These are phyloP conservation scores for Piaya cayana DNA, from an alignment of 2,113 vertebrate genomes.

Conservation along the genomic window DNA sequence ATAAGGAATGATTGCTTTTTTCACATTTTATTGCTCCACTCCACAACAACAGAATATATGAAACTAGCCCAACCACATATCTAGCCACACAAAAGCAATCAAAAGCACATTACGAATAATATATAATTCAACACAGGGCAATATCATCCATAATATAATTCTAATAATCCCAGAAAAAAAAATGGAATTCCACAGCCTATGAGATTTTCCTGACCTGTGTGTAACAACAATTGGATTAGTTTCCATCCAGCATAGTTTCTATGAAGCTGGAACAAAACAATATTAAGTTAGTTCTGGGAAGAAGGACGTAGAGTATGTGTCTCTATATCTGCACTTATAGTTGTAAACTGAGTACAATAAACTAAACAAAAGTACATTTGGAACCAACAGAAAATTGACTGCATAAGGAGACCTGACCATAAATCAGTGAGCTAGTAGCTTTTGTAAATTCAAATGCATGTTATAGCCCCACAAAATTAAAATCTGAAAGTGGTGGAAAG, in stretches of 20 bases:
- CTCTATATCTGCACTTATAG: neutral
- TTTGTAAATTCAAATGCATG: neutral
- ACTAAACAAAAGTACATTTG: neutral
- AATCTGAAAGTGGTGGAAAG: slow-evolving; percentile 18
- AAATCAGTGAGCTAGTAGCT: neutral
- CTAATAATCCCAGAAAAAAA: slow-evolving; percentile 32
- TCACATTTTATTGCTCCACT: slow-evolving; percentile 13
- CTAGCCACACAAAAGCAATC: slow-evolving; percentile 27
- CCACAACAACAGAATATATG: neutral
- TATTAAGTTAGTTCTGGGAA: neutral
- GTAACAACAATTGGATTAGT: neutral
- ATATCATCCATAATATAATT: slow-evolving; percentile 2
- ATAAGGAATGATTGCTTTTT: slow-evolving; percentile 8
- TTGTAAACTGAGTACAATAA: neutral
- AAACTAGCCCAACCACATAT: slow-evolving; percentile 5
- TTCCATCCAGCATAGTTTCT: slow-evolving; percentile 3
- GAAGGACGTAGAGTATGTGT: neutral
- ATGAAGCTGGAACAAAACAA: neutral
- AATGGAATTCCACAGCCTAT: neutral
- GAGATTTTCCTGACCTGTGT: neutral
- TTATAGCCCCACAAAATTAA: neutral
- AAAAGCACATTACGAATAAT: slow-evolving; percentile 49
- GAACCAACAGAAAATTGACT: neutral
- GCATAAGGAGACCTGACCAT: neutral
- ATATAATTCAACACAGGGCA: neutral